These are phyloP conservation scores for Drosophila ercepeae DNA, from an alignment of 1,140 invertebrate genomes.

Conservation along the genomic window DNA sequence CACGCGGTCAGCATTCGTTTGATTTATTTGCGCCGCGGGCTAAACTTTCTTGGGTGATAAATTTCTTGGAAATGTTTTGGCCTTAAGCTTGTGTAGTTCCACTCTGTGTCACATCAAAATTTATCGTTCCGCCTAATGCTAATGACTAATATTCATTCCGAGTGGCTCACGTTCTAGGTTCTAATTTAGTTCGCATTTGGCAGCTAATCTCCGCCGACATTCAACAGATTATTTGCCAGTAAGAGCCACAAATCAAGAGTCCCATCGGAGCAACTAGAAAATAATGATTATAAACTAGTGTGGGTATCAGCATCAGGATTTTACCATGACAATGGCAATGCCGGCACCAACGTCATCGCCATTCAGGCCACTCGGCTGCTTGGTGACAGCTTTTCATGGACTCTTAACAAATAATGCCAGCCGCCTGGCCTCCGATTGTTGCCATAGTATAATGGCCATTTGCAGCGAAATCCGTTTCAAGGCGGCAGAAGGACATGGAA, in stretches of 20 bases:
- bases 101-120: constrained; percentile 32
- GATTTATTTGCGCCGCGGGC: constrained; percentile 50
- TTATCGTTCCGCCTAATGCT: constrained; percentile 41
- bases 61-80: constrained; percentile 31
- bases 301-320: not conserved
- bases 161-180: constrained; percentile 19
- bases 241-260: constrained; percentile 11
- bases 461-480: constrained; percentile 13
- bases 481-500: constrained; percentile 3
- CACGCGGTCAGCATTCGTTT: constrained; percentile 24
- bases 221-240: not conserved
- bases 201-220: not conserved
- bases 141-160: constrained; percentile 59
- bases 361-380: not conserved
- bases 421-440: constrained; percentile 1
- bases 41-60: constrained; percentile 46
- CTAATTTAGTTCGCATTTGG: constrained; percentile 10
- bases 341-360: not conserved
- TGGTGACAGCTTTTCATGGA: constrained; percentile 1
- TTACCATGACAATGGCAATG: constrained; percentile 16
- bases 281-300: not conserved
- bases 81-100: constrained; percentile 58
- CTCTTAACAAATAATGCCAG: not conserved
- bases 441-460: constrained; percentile 22
- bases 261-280: constrained; percentile 1